phyloP scores from a whole-genome alignment of 2,888 invertebrate species.

The Cantharis flavilabris region DNA sequence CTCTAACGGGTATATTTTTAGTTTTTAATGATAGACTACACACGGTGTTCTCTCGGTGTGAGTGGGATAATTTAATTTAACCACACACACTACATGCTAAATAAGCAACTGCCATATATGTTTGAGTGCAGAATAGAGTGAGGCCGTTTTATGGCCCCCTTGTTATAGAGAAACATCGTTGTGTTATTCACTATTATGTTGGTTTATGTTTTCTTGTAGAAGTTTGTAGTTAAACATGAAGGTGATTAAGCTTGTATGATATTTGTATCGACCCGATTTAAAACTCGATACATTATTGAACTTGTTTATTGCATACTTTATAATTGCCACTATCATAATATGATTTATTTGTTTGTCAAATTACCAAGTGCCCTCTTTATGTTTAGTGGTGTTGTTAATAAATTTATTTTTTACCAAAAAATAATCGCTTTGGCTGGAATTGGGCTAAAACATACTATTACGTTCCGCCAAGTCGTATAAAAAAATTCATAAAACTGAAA shows the following conservation, averaged over 20 bases:
- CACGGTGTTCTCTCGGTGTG: slow-evolving; percentile 33
- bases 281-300: neutral
- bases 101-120: slow-evolving; percentile 52
- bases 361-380: neutral
- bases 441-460: slow-evolving; percentile 6
- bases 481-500: slow-evolving; percentile 21
- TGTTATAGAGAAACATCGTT: slow-evolving; percentile 23
- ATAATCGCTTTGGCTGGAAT: neutral
- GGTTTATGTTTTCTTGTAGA: slow-evolving; percentile 13
- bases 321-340: neutral
- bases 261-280: neutral
- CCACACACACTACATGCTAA: slow-evolving; percentile 23
- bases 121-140: slow-evolving; percentile 50
- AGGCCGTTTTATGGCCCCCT: slow-evolving; percentile 22
- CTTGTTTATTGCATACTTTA: neutral
- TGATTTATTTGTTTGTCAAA: neutral
- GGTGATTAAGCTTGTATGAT: neutral
- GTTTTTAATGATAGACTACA: slow-evolving; percentile 32
- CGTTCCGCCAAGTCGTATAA: slow-evolving; percentile 5
- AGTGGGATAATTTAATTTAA: slow-evolving; percentile 5
- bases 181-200: slow-evolving; percentile 19
- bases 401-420: neutral
- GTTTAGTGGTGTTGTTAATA: neutral
- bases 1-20: slow-evolving; percentile 41
- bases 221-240: neutral